Evolutionary conservation across 2,797 vertebrate species (phyloP).

Genomic region (Trachurus trachurus): DNA sequence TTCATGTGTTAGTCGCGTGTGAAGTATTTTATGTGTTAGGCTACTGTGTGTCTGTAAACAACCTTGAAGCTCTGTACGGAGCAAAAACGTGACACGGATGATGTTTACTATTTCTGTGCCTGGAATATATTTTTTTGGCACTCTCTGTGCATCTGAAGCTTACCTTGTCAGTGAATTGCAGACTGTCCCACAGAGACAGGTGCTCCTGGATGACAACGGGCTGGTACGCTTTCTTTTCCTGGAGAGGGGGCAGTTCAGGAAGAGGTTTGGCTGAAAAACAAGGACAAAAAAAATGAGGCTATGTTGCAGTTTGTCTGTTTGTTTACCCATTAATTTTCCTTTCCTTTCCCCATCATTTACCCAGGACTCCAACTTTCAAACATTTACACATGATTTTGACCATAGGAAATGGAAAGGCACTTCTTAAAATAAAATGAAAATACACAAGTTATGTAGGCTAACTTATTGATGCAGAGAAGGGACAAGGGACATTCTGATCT

Average conservation of each 20-base stretch:
- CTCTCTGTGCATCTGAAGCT: conserved; percentile 7
- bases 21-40: not conserved
- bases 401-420: not conserved
- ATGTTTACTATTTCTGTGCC: conserved; percentile 14
- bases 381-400: not conserved
- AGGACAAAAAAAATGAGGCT: not conserved
- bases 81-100: not conserved
- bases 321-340: not conserved
- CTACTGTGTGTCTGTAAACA: conserved; percentile 22
- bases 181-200: conserved; percentile 83
- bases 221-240: conserved; percentile 65
- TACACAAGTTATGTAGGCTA: not conserved
- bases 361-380: not conserved
- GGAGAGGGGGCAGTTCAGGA: conserved; percentile 66
- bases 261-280: conserved; percentile 74
- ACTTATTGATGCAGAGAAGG: not conserved
- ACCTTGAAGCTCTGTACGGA: conserved; percentile 5
- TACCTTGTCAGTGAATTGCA: conserved; percentile 79
- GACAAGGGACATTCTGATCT: not conserved
- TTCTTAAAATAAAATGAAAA: not conserved
- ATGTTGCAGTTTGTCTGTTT: not conserved
- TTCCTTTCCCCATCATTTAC: conserved; percentile 1
- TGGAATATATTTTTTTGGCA: not conserved
- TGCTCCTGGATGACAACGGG: conserved; percentile 74
- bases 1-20: not conserved